Evolutionary conservation across 2,888 invertebrate genomes (phyloP), one percentile per base, ranked within the genome.

Genomic region (Heteropelma amictum): DNA sequence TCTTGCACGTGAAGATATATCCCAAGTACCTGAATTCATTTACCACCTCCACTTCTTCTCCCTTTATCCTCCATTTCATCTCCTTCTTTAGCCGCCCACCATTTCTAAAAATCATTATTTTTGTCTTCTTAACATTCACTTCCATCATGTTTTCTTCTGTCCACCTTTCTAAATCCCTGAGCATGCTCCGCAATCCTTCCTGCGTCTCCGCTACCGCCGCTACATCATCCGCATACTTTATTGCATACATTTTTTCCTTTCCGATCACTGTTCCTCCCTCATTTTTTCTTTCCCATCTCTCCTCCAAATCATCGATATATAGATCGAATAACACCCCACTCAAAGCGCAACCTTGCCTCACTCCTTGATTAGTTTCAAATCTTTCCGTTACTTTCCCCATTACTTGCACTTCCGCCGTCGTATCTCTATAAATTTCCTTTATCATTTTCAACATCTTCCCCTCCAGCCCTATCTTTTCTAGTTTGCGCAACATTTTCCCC

Each of bases 121-220:
- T 79, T 8, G 70, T 76, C 63, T 77, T 78, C 0, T 56, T n/a
- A 1, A 67, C 30, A 23, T 77, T 78, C 2, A 78, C 58, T 28
- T 19, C 53, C 21, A 79, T n/a, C 12, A 51, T 47, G n/a, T 47
- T 21, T 23, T 23, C 23, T 23, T 21, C 4, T n/a, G 12, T 21
- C 23, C 23, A 26, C 21, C 47, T 47, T n/a, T 47, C 23, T 23
- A 47, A n/a, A 21, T 17, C 56, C 60, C 14, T 23, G 5, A 78
- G 8, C 73, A 78, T 78, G 7, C 28, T 21, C 3, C 12, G 47
- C 38, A 78, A 17, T 3, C 47, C 63, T 10, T 38, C 53, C 23
- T n/a, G 8, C 1, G 14, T 8, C 1, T 42, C 17, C 17, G 42
- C 42, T 8, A 42, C 6, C 7, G 8, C 2, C 8, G 42, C 42